Evolutionary conservation across 1,140 invertebrate genomes (phyloP).

Genomic region (Tetragnatha versicolor): DNA sequence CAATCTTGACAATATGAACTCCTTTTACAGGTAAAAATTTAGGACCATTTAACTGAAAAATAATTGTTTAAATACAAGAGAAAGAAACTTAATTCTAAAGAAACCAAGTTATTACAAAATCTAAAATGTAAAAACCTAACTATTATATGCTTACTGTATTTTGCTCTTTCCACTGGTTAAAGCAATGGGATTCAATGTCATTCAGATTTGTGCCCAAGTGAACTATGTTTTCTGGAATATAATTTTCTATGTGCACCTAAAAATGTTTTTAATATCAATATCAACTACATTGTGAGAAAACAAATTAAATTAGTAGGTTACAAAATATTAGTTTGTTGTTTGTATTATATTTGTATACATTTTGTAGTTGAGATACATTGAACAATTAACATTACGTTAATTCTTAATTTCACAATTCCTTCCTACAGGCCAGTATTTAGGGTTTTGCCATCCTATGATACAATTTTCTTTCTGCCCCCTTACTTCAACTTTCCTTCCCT

Average conservation of each 20-base stretch:
- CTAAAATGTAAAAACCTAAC: too few relatives aligned
- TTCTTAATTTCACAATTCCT: too few relatives aligned
- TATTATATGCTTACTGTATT: constrained; percentile 94
- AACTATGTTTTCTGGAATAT: constrained; percentile 84
- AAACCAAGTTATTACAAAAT: too few relatives aligned
- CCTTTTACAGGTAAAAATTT: constrained; percentile 91
- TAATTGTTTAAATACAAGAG: constrained; percentile 80
- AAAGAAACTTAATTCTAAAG: constrained; percentile 98
- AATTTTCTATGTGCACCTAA: constrained; percentile 92
- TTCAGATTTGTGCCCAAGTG: constrained; percentile 16
- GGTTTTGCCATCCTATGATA: too few relatives aligned
- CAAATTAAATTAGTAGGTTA: background rate
- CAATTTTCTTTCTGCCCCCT: too few relatives aligned
- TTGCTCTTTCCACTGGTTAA: constrained; percentile 85
- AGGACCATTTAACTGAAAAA: constrained; percentile 80
- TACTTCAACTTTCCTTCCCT: too few relatives aligned
- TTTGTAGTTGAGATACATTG: too few relatives aligned
- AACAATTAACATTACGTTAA: too few relatives aligned
- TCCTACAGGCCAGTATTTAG: too few relatives aligned
- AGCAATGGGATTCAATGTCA: constrained; percentile 68
- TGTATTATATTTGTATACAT: too few relatives aligned
- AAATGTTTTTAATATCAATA: background rate
- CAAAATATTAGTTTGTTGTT: too few relatives aligned
- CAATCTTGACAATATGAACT: constrained; percentile 91
- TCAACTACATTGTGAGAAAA: background rate